Conservation (phyloP, 1,140 invertebrate species). For the Gyrodactylus salaris region DNA sequence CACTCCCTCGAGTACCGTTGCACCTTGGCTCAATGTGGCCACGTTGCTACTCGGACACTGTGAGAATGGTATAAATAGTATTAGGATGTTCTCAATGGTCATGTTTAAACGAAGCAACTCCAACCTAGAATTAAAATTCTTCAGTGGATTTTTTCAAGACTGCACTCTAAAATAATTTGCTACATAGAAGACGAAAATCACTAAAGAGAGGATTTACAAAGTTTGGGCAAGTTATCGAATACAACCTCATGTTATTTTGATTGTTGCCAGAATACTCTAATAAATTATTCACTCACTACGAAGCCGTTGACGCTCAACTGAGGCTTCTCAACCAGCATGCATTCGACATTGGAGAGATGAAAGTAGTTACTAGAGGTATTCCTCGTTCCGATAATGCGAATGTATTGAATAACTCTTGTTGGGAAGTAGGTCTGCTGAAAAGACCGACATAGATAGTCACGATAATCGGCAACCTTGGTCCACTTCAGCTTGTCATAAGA, state of each 20-base stretch:
- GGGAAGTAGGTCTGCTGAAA: slow-evolving; percentile 81
- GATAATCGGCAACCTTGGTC: slow-evolving; percentile 60
- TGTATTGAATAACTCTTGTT: slow-evolving; percentile 45
- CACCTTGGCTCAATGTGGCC: slow-evolving; percentile 48
- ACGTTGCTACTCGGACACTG: slow-evolving; percentile 43
- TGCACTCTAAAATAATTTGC: no score
- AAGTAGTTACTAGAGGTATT: slow-evolving; percentile 83
- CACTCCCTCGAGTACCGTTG: slow-evolving; percentile 65
- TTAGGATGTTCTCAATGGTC: neutral
- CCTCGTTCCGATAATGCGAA: slow-evolving; percentile 56
- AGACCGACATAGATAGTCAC: slow-evolving; percentile 54
- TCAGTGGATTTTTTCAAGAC: no score
- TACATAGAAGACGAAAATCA: neutral
- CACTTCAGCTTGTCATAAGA: slow-evolving; percentile 80
- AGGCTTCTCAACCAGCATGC: neutral
- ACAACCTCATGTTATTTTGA: no score
- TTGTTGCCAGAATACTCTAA: no score
- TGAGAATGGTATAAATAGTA: neutral
- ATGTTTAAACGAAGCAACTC: neutral
- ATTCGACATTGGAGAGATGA: slow-evolving; percentile 7
- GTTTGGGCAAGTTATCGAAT: no score
- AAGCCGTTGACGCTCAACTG: neutral
- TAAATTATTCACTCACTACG: neutral
- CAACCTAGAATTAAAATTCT: no score
- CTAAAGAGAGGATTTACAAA: neutral